Base-by-base conservation (phyloP, 2,888 invertebrate species). In the Sinelater perroti region DNA sequence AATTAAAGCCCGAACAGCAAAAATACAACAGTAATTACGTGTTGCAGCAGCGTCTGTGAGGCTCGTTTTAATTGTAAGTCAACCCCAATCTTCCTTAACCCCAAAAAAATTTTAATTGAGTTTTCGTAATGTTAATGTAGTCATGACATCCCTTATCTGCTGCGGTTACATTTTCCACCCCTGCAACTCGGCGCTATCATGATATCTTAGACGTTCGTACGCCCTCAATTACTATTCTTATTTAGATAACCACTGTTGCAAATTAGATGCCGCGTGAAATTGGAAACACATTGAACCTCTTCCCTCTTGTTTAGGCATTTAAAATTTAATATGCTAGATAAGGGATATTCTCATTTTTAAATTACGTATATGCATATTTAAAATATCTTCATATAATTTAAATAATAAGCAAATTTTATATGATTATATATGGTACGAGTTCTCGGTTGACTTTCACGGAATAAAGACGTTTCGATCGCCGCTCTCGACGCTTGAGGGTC, bases 91-190 rank as follows among this genome's bases (percentile, higher is more conserved):
- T 28, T 8, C 28, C 14, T 16, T 46, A 38, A 46, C 50, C 50
- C 53, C 38, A 35, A 56, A 63, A 66, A 68, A 71, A 70, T 70
- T 70, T 70, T 67, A 72, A 72, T 72, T 70, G 69, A 71, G 70
- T 70, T 68, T 62, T 63, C 64, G 60, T 62, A 54, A 54, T 65
- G 63, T 62, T 67, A 68, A 72, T 72, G 69, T 70, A 71, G 68
- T 67, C 70, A 56, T 70, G 70, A 70, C 71, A 68, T 67, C 69
- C 70, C 71, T 72, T 72, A 72, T 72, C 72, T 68, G 62, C 21
- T 67, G 68, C 62, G 69, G 70, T 69, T 70, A 63, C 68, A 52
- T 63, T 63, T 63, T 54, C 61, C 56, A 53, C 61, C 63, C 60
- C 62, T 49, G 21, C 53, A 42, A 46, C 63, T 58, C 28, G 45